phyloP scores from a whole-genome alignment of 2,797 vertebrate species.

The Lithobates sylvaticus region DNA sequence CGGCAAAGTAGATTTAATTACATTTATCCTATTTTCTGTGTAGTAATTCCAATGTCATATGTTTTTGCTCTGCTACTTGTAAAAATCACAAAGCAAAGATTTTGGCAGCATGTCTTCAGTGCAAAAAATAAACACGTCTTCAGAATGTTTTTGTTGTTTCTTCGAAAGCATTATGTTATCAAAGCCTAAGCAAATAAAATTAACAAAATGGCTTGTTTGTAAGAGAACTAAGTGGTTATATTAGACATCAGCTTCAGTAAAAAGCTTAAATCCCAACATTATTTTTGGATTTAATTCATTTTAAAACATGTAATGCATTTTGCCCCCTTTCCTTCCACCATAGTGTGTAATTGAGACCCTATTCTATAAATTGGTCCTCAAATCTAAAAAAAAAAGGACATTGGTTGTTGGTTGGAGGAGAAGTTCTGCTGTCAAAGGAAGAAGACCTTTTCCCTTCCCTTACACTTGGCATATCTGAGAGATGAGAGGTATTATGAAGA shows the following conservation, averaged over 20 bases:
- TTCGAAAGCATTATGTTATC: neutral
- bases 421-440: too few species aligned
- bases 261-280: neutral
- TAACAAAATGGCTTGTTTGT: neutral
- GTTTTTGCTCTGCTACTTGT: conserved; percentile 5
- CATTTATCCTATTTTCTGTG: conserved; percentile 30
- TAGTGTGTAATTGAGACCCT: neutral
- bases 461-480: too few species aligned
- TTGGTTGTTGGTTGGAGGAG: too few species aligned
- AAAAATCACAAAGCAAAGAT: conserved; percentile 22
- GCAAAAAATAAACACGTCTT: neutral
- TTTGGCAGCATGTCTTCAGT: neutral
- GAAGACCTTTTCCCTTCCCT: too few species aligned
- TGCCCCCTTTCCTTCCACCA: neutral
- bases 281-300: neutral
- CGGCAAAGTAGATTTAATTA: conserved; percentile 41
- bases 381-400: too few species aligned
- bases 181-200: neutral
- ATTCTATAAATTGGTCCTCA: neutral
- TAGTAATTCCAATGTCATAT: conserved; percentile 11
- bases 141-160: neutral
- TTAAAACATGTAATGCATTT: neutral
- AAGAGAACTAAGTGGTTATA: neutral
- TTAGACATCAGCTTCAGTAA: neutral
- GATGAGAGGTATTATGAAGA: too few species aligned